Evolutionary conservation across 2,797 vertebrate genomes (phyloP), one percentile per base, ranked within the genome.

Genomic region (Ctenosaura bakeri): DNA sequence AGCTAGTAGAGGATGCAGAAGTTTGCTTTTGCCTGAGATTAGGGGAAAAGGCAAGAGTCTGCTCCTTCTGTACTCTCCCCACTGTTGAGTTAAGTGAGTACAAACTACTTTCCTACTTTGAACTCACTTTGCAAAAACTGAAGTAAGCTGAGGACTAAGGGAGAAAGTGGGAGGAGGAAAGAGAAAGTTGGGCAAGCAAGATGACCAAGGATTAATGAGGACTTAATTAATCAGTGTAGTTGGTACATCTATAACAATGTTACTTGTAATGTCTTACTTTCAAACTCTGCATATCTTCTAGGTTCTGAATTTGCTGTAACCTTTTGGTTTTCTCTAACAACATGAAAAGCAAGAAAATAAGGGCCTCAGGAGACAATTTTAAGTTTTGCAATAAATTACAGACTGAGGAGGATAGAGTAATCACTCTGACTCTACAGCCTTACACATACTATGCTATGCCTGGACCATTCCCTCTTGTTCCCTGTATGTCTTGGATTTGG

Each of bases 301-400:
- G 8, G 10, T 6, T 64, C 12, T 79, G 56, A 54, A 78, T 79
- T 87, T 87, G 18, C 16, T 50, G 56, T 26, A 46, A 35, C 29
- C 74, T 64, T 64, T 64, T 64, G 62, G 1, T 20, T 64, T 64
- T 79, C 38, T 18, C 22, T 79, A 64, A 24, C 7, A 38, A 78
- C 20, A n/a, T 8, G 81, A 64, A 42, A 86, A 54, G 50, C 32
- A 35, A n/a, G 35, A 13, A 73, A 56, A 73, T 35, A 56, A n/a
- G 32, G 46, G 38, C 26, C 7, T 66, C 32, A 71, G 50, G 83
- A 35, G 46, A 71, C 29, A 71, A n/a, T 56, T 74, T 54, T 73
- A 52, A 46, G 24, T 88, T 83, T 32, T 46, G 32, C 69, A 83
- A 59, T 69, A 87, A 59, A 86, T 86, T 76, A 76, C n/a, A 76